Base-by-base conservation (phyloP, 2,888 invertebrate species). In the Atrina japonica region DNA sequence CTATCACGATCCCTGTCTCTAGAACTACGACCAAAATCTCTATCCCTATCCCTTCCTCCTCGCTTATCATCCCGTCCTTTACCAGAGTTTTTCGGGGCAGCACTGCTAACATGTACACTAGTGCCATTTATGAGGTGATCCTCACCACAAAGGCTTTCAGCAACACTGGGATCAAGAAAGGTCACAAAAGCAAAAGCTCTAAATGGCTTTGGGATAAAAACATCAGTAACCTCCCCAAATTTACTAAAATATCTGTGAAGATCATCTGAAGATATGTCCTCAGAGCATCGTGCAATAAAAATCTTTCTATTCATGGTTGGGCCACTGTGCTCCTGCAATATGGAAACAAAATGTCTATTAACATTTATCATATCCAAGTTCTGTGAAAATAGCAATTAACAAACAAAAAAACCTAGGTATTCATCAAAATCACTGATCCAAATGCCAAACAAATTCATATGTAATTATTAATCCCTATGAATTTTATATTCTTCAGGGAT, bases 171-270 rank as follows among this genome's bases (percentile, higher is more conserved):
- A 89, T 97, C 96, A 87, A 96, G 92, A 92, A 98, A 97, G 56
- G 97, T 97, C 59, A 98, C 97, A 93, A 98, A 98, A 9, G 90
- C 90, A 82, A 91, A 92, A 29, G 91, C 90, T 64, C 92, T 83
- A 91, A 97, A 97, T 68, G 97, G 97, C 90, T 96, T 95, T 29
- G 97, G 97, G 80, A 98, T 97, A 93, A 97, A 98, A 61, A 97
- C 97, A 92, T 98, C 97, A 55, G 97, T 96, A 60, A 97, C 97
- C 92, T 96, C 96, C 79, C 97, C 97, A 92, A 94, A 97, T 91
- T 95, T 95, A 65, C 94, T 94, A 77, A 91, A 91, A 92, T 97
- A 97, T 83, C 95, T 95, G 81, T 96, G 93, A 68, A 98, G 93
- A 91, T 97, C 96, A 82, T 97, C 96, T 59, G 95, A 94, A 21